Evolutionary conservation across 2,888 invertebrate species (phyloP).

Genomic region (Ceratothoa steindachneri): DNA sequence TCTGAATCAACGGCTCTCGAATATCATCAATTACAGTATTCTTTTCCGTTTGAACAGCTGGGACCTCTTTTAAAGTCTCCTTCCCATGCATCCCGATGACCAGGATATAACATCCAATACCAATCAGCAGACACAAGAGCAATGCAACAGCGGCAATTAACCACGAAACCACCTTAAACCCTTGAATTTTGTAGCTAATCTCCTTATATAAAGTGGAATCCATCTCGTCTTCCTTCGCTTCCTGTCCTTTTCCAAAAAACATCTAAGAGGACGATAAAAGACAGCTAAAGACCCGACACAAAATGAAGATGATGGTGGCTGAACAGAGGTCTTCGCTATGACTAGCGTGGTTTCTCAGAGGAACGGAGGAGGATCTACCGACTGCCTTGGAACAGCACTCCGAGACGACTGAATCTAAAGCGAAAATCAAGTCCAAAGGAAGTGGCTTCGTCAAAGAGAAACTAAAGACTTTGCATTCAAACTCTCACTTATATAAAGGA

Average conservation of each 20-base stretch:
- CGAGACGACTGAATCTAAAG: neutral
- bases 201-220: slow-evolving; percentile 3
- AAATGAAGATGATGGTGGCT: too few relatives aligned
- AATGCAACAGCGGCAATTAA: slow-evolving; percentile 35
- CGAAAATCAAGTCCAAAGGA: neutral
- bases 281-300: too few relatives aligned
- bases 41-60: slow-evolving; percentile 14
- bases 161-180: neutral
- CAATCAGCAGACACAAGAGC: slow-evolving; percentile 39
- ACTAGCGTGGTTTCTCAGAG: too few relatives aligned
- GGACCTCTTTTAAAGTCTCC: slow-evolving; percentile 15
- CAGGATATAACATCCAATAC: slow-evolving; percentile 39
- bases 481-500: slow-evolving; percentile 13
- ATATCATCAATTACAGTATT: slow-evolving; percentile 24
- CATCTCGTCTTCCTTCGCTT: neutral
- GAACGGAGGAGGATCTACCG: neutral
- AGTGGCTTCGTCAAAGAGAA: neutral
- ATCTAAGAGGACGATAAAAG: too few relatives aligned
- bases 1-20: slow-evolving; percentile 22
- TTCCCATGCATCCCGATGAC: slow-evolving; percentile 34
- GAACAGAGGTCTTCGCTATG: too few relatives aligned
- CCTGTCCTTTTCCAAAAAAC: too few relatives aligned
- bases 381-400: neutral
- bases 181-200: slow-evolving; percentile 9
- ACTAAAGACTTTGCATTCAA: slow-evolving; percentile 1